These are phyloP conservation scores for Drosophila barbarae DNA, from an alignment of 2,888 invertebrate genomes.

Conservation along the genomic window DNA sequence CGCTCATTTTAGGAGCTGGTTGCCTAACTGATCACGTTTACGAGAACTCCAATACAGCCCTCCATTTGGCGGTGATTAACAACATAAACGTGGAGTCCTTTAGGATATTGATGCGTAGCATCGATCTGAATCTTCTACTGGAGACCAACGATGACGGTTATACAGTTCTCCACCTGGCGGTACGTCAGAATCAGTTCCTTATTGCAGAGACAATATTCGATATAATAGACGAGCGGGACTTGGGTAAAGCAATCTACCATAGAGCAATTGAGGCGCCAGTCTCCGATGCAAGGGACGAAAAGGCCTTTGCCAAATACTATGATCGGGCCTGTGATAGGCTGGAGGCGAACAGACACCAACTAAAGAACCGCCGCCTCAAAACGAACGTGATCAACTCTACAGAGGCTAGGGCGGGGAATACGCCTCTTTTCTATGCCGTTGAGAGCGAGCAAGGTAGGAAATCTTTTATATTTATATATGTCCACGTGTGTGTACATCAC, in stretches of 20 bases:
- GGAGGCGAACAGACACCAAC: conserved; percentile 24
- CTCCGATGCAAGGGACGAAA: conserved; percentile 25
- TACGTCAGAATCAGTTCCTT: conserved; percentile 69
- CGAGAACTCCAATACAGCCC: conserved; percentile 69
- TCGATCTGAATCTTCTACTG: conserved; percentile 67
- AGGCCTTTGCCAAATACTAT: conserved; percentile 61
- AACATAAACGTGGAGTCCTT: conserved; percentile 62
- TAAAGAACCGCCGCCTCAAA: conserved; percentile 50
- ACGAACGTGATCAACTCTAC: conserved; percentile 66
- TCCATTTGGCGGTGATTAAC: conserved; percentile 76
- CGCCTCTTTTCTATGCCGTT: conserved; percentile 74
- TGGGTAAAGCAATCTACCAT: conserved; percentile 44
- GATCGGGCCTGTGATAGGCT: conserved; percentile 53
- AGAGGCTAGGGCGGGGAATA: conserved; percentile 74
- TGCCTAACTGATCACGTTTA: conserved; percentile 64
- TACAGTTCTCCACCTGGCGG: conserved; percentile 74
- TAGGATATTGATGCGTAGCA: conserved; percentile 55
- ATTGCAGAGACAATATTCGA: conserved; percentile 72
- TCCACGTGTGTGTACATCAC: background rate
- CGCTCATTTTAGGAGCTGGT: conserved; percentile 59
- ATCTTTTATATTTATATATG: no score
- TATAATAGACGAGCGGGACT: conserved; percentile 64
- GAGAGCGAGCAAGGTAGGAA: conserved; percentile 65
- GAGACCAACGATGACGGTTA: conserved; percentile 75
- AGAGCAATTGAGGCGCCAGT: conserved; percentile 28